Evolutionary conservation across 2,113 vertebrate genomes (phyloP), one percentile per base, ranked within the genome.

Genomic region (Carassius auratus): DNA sequence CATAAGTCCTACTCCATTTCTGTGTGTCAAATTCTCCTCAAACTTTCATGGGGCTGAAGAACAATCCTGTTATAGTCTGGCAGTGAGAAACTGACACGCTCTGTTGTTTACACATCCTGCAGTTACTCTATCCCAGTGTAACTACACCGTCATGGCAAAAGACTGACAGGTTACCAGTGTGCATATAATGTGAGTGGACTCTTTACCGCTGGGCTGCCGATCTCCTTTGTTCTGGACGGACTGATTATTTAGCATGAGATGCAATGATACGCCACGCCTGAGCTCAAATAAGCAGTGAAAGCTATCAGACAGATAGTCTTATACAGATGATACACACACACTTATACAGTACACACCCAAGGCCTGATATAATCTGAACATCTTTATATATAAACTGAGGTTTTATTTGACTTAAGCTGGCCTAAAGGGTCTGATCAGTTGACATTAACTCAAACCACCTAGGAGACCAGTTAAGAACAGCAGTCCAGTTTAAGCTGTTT

Each of bases 21-120:
- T 38, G 76, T 91, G 92, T 86, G 88, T 94, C 91, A 88, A 87
- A 88, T 91, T 93, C 92, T 91, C 88, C 23, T 93, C 87, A 90
- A 92, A 94, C 77, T 91, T 92, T 93, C 77, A 93, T 91, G 52
- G 75, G 89, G 86, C 84, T 90, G 83, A 87, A 52, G 74, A 81
- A 86, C 84, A 82, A 87, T 81, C 36, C 83, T 64, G 19, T 68
- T 38, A 45, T 48, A 69, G 68, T 52, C 59, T 71, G 77, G 21
- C 52, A 66, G 85, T 73, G 19, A 88, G 88, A 90, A 93, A 92
- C 86, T 71, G 80, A 71, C 89, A 85, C 88, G 71, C 57, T 87
- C 26, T 74, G 81, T 89, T 86, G 89, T 85, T 91, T 87, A 84
- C 87, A 62, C 4, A 59, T 61, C 13, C 21, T 26, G 74, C 88